A percentile compares a stretch with the other conserved stretches of the same genome.
Evolutionary conservation across 2,797 vertebrate species (phyloP).

Genomic region (Enteromius anoplus): DNA sequence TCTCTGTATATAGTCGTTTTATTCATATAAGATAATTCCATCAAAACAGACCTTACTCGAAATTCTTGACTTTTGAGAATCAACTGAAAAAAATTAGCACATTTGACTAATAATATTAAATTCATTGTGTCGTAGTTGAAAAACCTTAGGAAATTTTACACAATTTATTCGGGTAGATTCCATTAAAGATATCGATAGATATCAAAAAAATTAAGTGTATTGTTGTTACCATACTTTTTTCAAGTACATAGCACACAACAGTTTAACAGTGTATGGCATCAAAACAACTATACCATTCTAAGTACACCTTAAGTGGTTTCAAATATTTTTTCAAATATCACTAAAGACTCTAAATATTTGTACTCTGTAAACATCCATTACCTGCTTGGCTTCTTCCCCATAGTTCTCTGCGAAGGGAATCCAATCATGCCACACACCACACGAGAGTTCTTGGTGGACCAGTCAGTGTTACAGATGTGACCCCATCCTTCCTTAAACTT

Average conservation of each 20-base stretch:
- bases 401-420: constrained; percentile 87
- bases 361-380: neutral
- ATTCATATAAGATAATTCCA: neutral
- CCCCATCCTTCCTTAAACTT: constrained; percentile 85
- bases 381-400: constrained; percentile 79
- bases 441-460: constrained; percentile 85
- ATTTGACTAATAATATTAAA: neutral
- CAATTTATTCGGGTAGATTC: neutral
- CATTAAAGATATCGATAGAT: neutral
- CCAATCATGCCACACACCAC: constrained; percentile 97
- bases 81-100: neutral
- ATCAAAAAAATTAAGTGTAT: neutral
- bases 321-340: neutral
- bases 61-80: neutral
- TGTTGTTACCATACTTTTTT: neutral
- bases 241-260: neutral
- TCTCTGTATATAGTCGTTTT: neutral
- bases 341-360: neutral
- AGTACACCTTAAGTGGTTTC: neutral
- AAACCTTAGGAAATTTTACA: neutral
- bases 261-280: neutral
- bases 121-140: neutral
- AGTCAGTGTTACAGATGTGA: constrained; percentile 89
- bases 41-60: neutral
- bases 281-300: neutral